phyloP scores from a whole-genome alignment of 2,888 invertebrate genomes.

The Cosmorhoe ocellata region DNA sequence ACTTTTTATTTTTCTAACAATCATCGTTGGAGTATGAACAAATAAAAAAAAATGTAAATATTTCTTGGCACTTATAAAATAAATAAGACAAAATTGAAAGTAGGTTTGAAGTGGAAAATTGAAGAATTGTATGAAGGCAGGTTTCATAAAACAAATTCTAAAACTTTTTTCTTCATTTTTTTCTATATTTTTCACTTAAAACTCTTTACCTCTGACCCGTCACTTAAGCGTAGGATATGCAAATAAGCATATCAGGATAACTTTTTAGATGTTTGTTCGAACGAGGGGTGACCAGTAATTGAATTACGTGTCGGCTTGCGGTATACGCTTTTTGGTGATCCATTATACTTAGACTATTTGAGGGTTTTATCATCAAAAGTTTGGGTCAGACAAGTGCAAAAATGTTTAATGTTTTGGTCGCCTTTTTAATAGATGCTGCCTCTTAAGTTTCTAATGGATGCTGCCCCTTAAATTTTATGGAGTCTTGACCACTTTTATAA shows the following conservation, averaged over 20 bases:
- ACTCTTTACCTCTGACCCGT: conserved; percentile 10
- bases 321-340: conserved; percentile 27
- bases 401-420: too few species aligned
- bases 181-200: conserved; percentile 9
- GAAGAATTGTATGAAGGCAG: too few species aligned
- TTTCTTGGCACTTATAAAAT: too few species aligned
- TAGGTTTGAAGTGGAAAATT: too few species aligned
- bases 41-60: too few species aligned
- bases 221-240: conserved; percentile 42
- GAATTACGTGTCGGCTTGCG: conserved; percentile 63
- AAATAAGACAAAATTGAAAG: too few species aligned
- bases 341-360: conserved; percentile 25
- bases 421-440: conserved; percentile 5
- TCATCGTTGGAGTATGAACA: too few species aligned
- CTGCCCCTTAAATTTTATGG: neutral
- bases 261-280: conserved; percentile 63
- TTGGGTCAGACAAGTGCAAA: conserved; percentile 3
- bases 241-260: conserved; percentile 62
- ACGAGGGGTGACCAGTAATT: conserved; percentile 58
- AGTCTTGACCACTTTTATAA: conserved; percentile 2
- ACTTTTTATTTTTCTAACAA: too few species aligned
- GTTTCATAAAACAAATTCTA: too few species aligned
- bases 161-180: neutral
- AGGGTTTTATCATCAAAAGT: conserved; percentile 32
- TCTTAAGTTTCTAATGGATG: conserved; percentile 1